Base-by-base conservation (phyloP, 1,140 invertebrate species). In the Lucilia sericata region DNA sequence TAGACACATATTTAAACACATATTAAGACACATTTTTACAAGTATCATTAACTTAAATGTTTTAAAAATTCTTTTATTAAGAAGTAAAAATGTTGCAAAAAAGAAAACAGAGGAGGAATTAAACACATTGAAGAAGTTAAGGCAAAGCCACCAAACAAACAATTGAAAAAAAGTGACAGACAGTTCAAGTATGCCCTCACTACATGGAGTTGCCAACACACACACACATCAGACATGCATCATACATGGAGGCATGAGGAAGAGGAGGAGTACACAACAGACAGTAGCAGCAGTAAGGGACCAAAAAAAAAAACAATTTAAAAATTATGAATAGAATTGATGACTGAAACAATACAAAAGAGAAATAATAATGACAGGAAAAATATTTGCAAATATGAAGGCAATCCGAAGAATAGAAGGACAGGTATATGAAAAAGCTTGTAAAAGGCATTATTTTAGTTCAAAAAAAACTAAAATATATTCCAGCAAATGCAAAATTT, bases 1-100 rank as follows among this genome's bases (percentile, higher is more conserved):
- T 14, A 30, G 25, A 60, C 65, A 70, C 65, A 21, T 21, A 21
- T 21, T 21, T 21, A 70, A 21, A 70, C 60, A 70, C 13, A 14
- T n/a, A 30, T 30, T 30, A 30, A 30, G 25, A 30, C 25, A 30
- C 25, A 30, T 30, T 30, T 30, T 60, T 21, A 21, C 65, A 70
- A 70, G 65, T 70, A 70, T 70, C 65, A 70, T 70, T 70, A n/a
- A 21, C 10, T 25, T 25, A 70, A 70, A 21, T 12, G 65, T 70
- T 70, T 70, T 70, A 70, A 70, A 70, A 70, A 70, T 70, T 70
- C 21, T 10, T 70, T 70, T 19, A 55, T 17, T 55, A 55, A 14
- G 17, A 55, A 55, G 12, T 17, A 55, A 55, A 55, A 14, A 10
- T 14, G 13, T 17, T 49, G 13, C 49, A 49, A 14, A 49, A 49